Conservation (phyloP, 1,140 invertebrate genomes). For the Penaeus indicus region DNA sequence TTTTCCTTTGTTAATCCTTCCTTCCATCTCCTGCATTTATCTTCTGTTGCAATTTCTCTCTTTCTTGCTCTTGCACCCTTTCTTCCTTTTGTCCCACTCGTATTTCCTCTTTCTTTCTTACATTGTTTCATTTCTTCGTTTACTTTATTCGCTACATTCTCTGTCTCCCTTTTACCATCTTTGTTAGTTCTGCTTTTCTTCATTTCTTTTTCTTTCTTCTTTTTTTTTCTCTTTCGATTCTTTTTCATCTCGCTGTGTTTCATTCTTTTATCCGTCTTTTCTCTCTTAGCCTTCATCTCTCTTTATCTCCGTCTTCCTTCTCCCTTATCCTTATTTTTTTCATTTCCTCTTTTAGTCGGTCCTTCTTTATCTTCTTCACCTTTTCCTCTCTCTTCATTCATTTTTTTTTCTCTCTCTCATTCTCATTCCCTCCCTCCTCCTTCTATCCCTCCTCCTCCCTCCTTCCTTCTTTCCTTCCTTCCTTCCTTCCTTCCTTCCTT, state of each 20-base stretch:
- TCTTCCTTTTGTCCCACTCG: not conserved
- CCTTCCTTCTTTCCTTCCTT: not conserved
- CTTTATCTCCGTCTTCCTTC: too few species aligned
- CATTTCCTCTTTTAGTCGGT: too few species aligned
- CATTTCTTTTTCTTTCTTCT: not conserved
- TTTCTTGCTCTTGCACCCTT: not conserved
- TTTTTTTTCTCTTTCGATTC: too few species aligned
- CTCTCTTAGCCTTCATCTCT: too few species aligned
- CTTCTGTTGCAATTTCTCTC: not conserved
- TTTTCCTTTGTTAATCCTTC: not conserved
- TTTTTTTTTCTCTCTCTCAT: too few species aligned
- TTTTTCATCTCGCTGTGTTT: too few species aligned
- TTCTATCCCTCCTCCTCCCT: not conserved
- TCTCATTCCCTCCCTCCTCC: not conserved
- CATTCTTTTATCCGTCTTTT: too few species aligned
- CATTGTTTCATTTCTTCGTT: not conserved
- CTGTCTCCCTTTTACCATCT: too few species aligned
- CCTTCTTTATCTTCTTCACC: too few species aligned
- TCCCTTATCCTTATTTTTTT: too few species aligned
- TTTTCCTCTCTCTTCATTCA: too few species aligned
- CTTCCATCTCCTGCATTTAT: not conserved
- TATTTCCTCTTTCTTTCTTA: not conserved
- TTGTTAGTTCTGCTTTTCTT: not conserved
- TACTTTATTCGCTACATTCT: too few species aligned
- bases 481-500: not conserved